These are phyloP conservation scores for Rhagium mordax DNA, from an alignment of 2,888 invertebrate genomes.

Conservation along the genomic window DNA sequence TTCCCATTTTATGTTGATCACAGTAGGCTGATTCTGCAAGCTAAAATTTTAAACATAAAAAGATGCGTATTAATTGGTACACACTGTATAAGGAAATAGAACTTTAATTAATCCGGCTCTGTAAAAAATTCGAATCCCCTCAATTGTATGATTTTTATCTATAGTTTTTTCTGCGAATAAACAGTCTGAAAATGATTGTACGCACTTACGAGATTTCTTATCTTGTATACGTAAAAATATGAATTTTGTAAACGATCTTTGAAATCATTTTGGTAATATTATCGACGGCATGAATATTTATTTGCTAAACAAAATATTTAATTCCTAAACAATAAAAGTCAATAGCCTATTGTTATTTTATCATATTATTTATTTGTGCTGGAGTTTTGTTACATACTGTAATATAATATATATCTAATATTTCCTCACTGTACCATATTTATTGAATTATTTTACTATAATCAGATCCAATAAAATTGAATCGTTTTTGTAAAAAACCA, in stretches of 20 bases:
- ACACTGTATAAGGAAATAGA: too few species aligned
- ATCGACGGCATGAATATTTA: constrained; percentile 41
- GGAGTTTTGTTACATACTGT: constrained; percentile 13
- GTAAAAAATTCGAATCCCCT: not conserved
- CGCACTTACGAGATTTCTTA: not conserved
- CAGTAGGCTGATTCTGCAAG: too few species aligned
- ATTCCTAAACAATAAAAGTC: constrained; percentile 57
- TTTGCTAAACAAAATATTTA: constrained; percentile 50
- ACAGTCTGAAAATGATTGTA: not conserved
- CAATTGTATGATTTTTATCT: not conserved
- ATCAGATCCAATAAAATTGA: too few species aligned
- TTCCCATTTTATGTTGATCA: too few species aligned
- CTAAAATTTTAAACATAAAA: too few species aligned
- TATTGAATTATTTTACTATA: not conserved
- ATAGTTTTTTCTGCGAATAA: not conserved
- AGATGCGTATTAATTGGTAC: too few species aligned
- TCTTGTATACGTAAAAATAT: constrained; percentile 6
- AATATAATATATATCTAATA: not conserved
- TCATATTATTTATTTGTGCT: constrained; percentile 25
- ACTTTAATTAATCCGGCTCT: too few species aligned
- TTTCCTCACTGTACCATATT: not conserved
- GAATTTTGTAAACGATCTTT: constrained; percentile 16
- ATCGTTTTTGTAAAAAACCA: too few species aligned
- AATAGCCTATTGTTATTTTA: constrained; percentile 58
- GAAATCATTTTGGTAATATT: constrained; percentile 16